Evolutionary conservation across 2,888 invertebrate genomes (phyloP).

Genomic region (Drosophila nigritarsus): DNA sequence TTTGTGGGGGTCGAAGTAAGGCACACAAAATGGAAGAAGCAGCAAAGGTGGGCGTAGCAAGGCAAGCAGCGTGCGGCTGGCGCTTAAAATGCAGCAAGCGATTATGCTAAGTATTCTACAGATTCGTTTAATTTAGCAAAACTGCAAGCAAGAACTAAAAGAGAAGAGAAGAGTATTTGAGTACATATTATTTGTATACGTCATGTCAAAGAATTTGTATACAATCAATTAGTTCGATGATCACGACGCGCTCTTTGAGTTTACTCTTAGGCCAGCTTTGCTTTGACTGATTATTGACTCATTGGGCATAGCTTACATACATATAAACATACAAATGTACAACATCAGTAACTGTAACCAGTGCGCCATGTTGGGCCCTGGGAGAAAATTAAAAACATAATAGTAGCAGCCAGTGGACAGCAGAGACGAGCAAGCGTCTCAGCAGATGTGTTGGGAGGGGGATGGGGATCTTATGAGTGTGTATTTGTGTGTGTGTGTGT

Average conservation of each 20-base stretch:
- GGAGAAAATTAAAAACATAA: slow-evolving; percentile 34
- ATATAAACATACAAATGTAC: neutral
- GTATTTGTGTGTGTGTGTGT: slow-evolving; percentile 6
- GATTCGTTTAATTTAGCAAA: slow-evolving; percentile 36
- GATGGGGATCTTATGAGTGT: slow-evolving; percentile 1
- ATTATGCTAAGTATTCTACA: slow-evolving; percentile 45
- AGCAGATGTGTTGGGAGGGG: slow-evolving; percentile 13
- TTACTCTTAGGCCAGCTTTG: slow-evolving; percentile 23
- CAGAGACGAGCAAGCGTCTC: slow-evolving; percentile 37
- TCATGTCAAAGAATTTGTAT: slow-evolving; percentile 12
- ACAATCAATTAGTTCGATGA: slow-evolving; percentile 41
- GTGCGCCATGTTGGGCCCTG: slow-evolving; percentile 42
- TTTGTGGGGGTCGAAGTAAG: neutral
- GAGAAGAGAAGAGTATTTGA: neutral
- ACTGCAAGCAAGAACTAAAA: neutral
- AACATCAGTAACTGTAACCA: slow-evolving; percentile 72
- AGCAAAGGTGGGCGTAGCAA: slow-evolving; percentile 40
- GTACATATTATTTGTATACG: slow-evolving; percentile 8
- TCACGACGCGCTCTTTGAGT: slow-evolving; percentile 28
- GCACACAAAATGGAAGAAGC: slow-evolving; percentile 19
- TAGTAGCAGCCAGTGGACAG: slow-evolving; percentile 27
- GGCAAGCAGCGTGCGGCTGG: slow-evolving; percentile 27
- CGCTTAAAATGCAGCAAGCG: slow-evolving; percentile 9
- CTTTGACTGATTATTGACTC: slow-evolving; percentile 11
- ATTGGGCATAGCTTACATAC: neutral